Base-by-base conservation (phyloP, 2,797 vertebrate species). In the Rhinogobio ventralis region DNA sequence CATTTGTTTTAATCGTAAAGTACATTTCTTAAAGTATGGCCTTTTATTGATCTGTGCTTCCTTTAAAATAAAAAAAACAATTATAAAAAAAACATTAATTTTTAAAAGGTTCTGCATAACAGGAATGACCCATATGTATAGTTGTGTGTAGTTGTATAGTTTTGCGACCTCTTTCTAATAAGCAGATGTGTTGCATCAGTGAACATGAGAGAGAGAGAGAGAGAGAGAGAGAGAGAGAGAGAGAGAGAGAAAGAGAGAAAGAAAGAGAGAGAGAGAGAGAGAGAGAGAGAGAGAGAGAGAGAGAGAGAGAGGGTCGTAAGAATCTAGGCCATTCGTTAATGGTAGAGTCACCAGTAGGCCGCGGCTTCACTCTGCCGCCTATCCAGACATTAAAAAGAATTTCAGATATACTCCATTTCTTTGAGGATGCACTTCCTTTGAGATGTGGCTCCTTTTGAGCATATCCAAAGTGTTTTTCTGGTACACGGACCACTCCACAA, bases 351-450 rank as follows among this genome's bases (percentile, higher is more conserved):
- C 87, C 83, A 89, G 83, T 83, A 89, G 88, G 79, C 81, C 88
- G 81, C 20, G 14, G 84, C 88, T 87, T 72, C 73, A 68, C 90
- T 88, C 66, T 62, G 69, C 88, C 74, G 87, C 81, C 86, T 88
- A 89, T 87, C 89, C 86, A 90, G 90, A 92, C 91, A 91, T 92
- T 92, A 92, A 92, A 92, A 92, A 88, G 91, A 92, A 92, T 92
- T 90, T 91, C 88, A 89, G 88, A 92, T 90, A 84, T 85, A 88
- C 88, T 90, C 67, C 36, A 87, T 86, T 87, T 90, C 91, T 92
- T 92, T 92, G 91, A 92, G 91, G 91, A 90, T 89, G 88, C 85
- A 86, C 88, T 90, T 88, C 87, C 91, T 92, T 92, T 92, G 91
- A 92, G 90, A 89, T 79, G 64, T 73, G 69, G 75, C 85, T 91